Conservation (phyloP, 2,797 vertebrate species). For the Cyclura pinguis region DNA sequence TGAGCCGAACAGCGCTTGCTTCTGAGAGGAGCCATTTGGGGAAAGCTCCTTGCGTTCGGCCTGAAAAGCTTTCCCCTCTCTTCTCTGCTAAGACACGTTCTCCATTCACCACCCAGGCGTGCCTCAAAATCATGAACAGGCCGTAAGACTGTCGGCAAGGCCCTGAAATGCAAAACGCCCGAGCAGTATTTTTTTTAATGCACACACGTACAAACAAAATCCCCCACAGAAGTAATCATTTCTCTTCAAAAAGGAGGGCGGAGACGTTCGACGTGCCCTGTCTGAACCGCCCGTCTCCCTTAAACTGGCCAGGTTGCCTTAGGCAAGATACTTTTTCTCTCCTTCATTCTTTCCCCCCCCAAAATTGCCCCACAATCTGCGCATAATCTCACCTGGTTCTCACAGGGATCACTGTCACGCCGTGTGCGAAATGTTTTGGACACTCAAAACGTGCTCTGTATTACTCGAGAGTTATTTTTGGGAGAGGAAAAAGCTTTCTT, state of each 20-base stretch:
- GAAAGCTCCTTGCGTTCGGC: background rate
- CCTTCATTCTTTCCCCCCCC: background rate
- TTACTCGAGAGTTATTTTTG: background rate
- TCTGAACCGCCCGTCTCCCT: no score
- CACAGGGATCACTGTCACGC: no score
- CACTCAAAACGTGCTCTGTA: background rate
- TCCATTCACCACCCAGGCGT: rapidly evolving
- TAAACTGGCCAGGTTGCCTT: no score
- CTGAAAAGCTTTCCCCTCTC: no score
- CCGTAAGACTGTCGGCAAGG: background rate
- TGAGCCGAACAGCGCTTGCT: background rate
- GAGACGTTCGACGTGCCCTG: background rate
- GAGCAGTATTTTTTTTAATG: background rate
- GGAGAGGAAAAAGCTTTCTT: background rate
- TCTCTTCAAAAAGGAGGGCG: background rate
- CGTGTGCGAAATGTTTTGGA: no score
- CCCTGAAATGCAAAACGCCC: background rate
- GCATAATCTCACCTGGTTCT: background rate
- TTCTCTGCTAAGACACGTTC: rapidly evolving
- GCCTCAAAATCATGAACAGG: background rate
- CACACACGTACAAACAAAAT: background rate
- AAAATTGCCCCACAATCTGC: background rate
- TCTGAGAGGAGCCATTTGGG: background rate
- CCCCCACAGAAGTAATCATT: background rate
- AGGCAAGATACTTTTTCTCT: background rate